A percentile compares a stretch with the other conserved stretches of the same genome.
phyloP scores from a whole-genome alignment of 2,888 invertebrate species.

The Geophilus truncorum region DNA sequence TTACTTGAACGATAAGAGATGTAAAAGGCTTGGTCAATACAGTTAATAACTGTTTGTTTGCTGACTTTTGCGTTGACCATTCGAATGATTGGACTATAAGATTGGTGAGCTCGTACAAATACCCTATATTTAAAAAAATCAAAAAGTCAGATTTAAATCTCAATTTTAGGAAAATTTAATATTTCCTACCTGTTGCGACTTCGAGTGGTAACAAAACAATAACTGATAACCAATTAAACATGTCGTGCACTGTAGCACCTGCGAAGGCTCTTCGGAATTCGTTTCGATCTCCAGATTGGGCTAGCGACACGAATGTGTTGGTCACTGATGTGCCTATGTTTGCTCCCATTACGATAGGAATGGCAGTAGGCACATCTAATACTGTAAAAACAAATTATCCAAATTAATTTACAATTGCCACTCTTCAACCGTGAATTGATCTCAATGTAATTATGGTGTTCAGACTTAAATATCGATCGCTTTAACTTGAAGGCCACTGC shows the following conservation, averaged over 20 bases:
- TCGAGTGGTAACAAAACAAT: constrained; percentile 53
- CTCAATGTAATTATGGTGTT: too few species aligned
- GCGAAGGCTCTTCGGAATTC: constrained; percentile 55
- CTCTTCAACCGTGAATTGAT: neutral
- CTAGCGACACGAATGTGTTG: constrained; percentile 54
- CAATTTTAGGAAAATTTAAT: neutral
- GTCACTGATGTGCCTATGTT: constrained; percentile 57
- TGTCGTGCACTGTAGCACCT: constrained; percentile 56
- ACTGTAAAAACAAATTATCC: constrained; percentile 41
- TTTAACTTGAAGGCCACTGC: too few species aligned
- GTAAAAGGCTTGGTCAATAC: constrained; percentile 51
- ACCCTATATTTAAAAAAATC: constrained; percentile 41
- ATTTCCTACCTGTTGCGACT: constrained; percentile 45
- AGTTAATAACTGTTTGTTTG: constrained; percentile 48
- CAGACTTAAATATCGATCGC: too few species aligned
- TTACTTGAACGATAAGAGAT: constrained; percentile 48
- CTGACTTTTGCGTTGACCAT: constrained; percentile 42
- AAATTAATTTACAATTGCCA: neutral
- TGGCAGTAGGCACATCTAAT: constrained; percentile 48
- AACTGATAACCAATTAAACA: constrained; percentile 56
- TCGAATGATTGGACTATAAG: constrained; percentile 44
- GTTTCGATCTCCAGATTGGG: constrained; percentile 47
- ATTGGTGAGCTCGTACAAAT: constrained; percentile 46
- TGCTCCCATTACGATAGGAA: constrained; percentile 56
- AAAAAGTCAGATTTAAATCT: neutral